Conservation (phyloP, 2,797 vertebrate genomes). For the Mormyrops attenuatus region DNA sequence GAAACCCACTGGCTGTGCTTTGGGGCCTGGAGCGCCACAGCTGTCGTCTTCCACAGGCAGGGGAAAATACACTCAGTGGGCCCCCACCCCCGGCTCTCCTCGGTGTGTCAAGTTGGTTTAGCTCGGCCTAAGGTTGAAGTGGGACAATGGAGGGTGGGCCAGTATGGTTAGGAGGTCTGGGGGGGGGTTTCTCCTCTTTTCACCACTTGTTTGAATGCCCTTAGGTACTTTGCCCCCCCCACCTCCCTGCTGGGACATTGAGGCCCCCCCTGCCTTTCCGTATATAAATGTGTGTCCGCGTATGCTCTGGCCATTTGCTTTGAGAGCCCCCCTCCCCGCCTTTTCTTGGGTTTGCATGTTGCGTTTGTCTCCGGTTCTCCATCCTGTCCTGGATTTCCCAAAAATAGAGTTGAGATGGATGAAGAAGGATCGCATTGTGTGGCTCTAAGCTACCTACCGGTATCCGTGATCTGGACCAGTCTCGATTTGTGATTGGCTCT, state of each 20-base stretch:
- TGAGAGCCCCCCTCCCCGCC: slow-evolving; percentile 52
- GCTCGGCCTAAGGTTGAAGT: slow-evolving; percentile 44
- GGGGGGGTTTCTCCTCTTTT: slow-evolving; percentile 33
- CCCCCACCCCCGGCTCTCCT: slow-evolving; percentile 39
- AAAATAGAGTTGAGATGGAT: slow-evolving; percentile 35
- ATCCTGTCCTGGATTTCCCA: slow-evolving; percentile 4
- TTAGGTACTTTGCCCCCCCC: slow-evolving; percentile 6
- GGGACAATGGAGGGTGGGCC: slow-evolving; percentile 35
- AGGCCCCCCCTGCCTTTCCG: not conserved
- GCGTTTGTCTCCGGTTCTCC: slow-evolving; percentile 2
- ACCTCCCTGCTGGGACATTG: not conserved
- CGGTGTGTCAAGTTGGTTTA: slow-evolving; percentile 62
- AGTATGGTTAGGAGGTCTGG: not conserved
- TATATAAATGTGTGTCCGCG: not conserved
- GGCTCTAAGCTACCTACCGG: not conserved
- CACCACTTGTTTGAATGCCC: slow-evolving; percentile 32
- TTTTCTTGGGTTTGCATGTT: slow-evolving; percentile 30
- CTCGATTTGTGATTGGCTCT: not conserved
- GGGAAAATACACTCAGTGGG: not conserved
- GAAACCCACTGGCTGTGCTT: slow-evolving; percentile 41
- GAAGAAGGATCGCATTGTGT: slow-evolving; percentile 40
- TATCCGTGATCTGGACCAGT: not conserved
- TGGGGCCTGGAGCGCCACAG: slow-evolving; percentile 51
- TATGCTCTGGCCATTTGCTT: slow-evolving; percentile 53
- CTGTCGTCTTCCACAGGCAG: slow-evolving; percentile 47